Base-by-base conservation (phyloP, 2,797 vertebrate genomes). In the Gambelia wislizenii region DNA sequence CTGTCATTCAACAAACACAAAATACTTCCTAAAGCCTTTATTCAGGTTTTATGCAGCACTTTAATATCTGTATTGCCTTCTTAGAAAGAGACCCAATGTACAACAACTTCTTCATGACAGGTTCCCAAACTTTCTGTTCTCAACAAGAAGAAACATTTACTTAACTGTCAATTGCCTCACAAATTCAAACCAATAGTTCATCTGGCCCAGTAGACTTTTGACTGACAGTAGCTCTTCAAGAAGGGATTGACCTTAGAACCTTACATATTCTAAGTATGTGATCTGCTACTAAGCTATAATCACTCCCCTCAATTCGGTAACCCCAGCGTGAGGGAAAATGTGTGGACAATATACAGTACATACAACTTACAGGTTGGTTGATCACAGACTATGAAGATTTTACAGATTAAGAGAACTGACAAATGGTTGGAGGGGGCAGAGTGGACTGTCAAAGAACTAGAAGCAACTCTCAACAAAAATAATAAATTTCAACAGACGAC, bases 381-480 rank as follows among this genome's bases (percentile, higher is more conserved):
- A 36, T 8, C 27, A 44, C 18, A 67, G 54, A 59, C 9, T 13
- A 67, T 33, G 9, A 27, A 67, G 30, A 72, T 47, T 10, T 86
- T 87, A 36, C 0, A 14, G 22, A 84, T 82, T 25, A 78, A 85
- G 44, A 88, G 56, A 56, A 39, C 42, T 69, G 39, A n/a, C 49
- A 89, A 47, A 83, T 76, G 64, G 39, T 16, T 2, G 5, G 3
- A 72, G 30, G 64, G 4, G 7, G 22, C n/a, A 16, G 30, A 85
- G 8, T 47, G 12, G 12, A 49, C 36, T 20, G 52, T 25, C 54
- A 91, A 56, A 30, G 86, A 39, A 33, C 6, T 78, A 27, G 16
- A 64, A 87, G 77, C 25, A 39, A 77, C 10, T 81, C 13, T 79
- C 33, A 85, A 30, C 77, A 91, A 77, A 78, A 70, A 79, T 72